A percentile compares a stretch with the other conserved stretches of the same genome.
Evolutionary conservation across 2,113 vertebrate genomes (phyloP).

Genomic region (Xenopus tropicalis): DNA sequence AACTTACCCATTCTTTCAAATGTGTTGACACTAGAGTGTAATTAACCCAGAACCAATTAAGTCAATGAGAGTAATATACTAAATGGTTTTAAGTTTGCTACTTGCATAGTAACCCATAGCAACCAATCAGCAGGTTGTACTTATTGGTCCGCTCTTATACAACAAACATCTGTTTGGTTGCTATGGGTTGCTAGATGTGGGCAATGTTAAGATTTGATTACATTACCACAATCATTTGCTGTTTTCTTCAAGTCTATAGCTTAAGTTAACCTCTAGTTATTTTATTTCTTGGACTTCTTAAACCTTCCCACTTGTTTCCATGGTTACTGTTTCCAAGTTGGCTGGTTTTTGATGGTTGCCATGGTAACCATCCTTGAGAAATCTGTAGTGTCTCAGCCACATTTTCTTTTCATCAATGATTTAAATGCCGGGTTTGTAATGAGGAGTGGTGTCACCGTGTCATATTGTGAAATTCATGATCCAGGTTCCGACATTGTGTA

Average conservation of each 20-base stretch:
- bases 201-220: no score
- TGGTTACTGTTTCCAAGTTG: conserved; percentile 67
- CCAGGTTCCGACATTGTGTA: conserved; percentile 52
- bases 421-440: conserved; percentile 69
- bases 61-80: no score
- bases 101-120: no score
- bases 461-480: background rate
- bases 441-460: conserved; percentile 53
- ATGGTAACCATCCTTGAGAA: conserved; percentile 75
- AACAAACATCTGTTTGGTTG: no score
- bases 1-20: no score
- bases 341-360: conserved; percentile 74
- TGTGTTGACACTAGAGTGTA: no score
- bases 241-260: conserved; percentile 51
- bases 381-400: conserved; percentile 64
- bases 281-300: conserved; percentile 66
- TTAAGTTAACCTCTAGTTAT: conserved; percentile 63
- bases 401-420: conserved; percentile 71
- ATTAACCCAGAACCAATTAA: no score
- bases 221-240: no score
- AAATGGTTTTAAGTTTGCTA: no score
- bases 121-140: no score
- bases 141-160: no score
- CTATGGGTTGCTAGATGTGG: no score
- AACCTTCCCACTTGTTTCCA: conserved; percentile 61